These are phyloP conservation scores for Oriolus oriolus DNA, from an alignment of 2,113 vertebrate species.

Conservation along the genomic window DNA sequence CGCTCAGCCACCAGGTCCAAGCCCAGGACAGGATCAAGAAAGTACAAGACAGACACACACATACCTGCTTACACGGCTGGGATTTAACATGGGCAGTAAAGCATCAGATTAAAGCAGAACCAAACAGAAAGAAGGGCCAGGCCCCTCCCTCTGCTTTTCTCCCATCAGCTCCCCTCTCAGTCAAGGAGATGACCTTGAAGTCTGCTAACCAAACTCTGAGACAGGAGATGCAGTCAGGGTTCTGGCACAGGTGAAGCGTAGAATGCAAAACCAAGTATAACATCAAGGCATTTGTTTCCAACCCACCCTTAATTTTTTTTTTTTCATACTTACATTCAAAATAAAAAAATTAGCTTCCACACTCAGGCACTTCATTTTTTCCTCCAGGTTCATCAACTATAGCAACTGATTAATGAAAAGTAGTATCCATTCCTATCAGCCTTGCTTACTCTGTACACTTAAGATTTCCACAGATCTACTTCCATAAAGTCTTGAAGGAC, in stretches of 20 bases:
- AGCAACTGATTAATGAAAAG: neutral
- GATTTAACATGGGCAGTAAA: neutral
- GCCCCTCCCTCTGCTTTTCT: neutral
- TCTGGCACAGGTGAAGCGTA: neutral
- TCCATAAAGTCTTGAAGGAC: neutral
- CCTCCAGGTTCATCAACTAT: neutral
- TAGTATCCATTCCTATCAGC: neutral
- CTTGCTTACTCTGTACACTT: neutral
- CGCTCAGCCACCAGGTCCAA: neutral
- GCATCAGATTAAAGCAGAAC: neutral
- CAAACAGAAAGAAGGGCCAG: neutral
- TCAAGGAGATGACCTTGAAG: neutral
- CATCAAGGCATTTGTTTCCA: neutral
- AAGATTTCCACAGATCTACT: neutral
- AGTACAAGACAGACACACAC: neutral
- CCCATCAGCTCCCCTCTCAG: neutral
- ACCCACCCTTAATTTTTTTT: neutral
- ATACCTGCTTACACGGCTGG: neutral
- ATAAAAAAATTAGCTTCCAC: neutral
- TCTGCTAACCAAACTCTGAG: neutral
- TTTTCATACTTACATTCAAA: neutral
- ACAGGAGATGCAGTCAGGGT: neutral
- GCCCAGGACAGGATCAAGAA: neutral
- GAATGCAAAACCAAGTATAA: neutral
- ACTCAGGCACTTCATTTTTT: neutral